These are phyloP conservation scores for Chinchilla lanigera DNA, from an alignment of 2,113 vertebrate species.

Conservation along the genomic window DNA sequence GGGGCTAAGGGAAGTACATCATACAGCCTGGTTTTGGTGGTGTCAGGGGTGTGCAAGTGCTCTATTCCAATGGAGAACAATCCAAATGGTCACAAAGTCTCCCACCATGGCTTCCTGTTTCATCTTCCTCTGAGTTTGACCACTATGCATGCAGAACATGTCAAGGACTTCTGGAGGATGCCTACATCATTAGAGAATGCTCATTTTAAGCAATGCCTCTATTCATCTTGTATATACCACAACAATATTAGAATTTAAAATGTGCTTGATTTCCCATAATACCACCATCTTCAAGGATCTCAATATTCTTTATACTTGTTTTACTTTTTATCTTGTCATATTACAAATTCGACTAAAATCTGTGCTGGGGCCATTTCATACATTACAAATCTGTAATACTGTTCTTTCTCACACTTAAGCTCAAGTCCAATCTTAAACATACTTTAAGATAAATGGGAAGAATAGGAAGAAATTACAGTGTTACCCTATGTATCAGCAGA, in stretches of 20 bases:
- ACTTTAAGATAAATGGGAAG: not conserved
- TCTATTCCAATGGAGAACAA: not conserved
- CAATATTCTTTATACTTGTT: slow-evolving; percentile 32
- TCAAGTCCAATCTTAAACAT: slow-evolving; percentile 37
- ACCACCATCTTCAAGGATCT: slow-evolving; percentile 40
- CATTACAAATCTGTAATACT: not conserved
- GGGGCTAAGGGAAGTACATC: not conserved
- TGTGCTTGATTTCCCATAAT: slow-evolving; percentile 46
- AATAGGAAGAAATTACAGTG: not conserved
- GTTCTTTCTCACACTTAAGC: not conserved
- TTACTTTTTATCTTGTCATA: slow-evolving; percentile 34
- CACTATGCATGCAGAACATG: not conserved
- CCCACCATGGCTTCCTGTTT: not conserved
- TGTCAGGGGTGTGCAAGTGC: not conserved
- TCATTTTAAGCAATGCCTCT: not conserved
- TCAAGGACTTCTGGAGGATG: not conserved
- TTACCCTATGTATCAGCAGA: not conserved
- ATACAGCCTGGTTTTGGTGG: not conserved
- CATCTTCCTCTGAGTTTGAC: not conserved
- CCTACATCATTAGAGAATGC: not conserved
- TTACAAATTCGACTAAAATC: slow-evolving; percentile 44
- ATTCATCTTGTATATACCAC: not conserved
- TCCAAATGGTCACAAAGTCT: not conserved
- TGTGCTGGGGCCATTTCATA: not conserved
- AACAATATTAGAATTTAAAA: slow-evolving; percentile 28